Evolutionary conservation across 1,140 invertebrate species (phyloP), one percentile per base, ranked within the genome.

Genomic region (Portunus trituberculatus): DNA sequence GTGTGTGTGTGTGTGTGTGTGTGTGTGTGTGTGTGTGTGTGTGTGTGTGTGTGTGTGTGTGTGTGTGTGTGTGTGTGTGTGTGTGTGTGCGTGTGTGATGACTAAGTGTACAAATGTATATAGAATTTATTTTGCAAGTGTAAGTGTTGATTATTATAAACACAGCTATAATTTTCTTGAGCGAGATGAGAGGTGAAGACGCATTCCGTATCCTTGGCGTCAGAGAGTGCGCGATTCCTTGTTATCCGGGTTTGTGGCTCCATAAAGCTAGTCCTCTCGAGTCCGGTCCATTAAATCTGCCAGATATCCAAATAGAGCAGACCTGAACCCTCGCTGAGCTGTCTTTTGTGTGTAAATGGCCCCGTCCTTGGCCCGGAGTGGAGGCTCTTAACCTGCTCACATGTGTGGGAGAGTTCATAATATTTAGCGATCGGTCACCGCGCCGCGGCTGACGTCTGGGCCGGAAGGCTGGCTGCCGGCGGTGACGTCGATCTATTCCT

Each of bases 321-420:
- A 25, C 20, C 67, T 25, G 67, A 76, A 25, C 67, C 67, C 67
- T 76, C 67, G 67, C 67, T 76, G 16, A 76, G 67, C 20, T 76
- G 67, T 76, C 67, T 76, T 76, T 76, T 76, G 67, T 76, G 67
- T 76, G 67, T 76, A 76, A 76, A 76, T 76, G 67, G 67, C 67
- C 67, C 67, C 20, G 67, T 25, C 67, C 20, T 76, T 12, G 67
- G 67, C 10, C 67, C 67, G 67, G 67, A 25, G 67, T 20, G n/a
- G n/a, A 39, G 67, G 20, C 67, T 76, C 67, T 76, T n/a, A 76
- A 76, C 67, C 67, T 76, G 67, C 67, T 59, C 67, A n/a, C 67
- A 20, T 25, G 67, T 25, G 67, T n/a, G 67, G 67, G 25, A 76
- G n/a, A 12, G 20, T 76, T 76, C 20, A 7, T 76, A 76, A 76